Base-by-base conservation (phyloP, 2,888 invertebrate species). In the Euproctis similis region DNA sequence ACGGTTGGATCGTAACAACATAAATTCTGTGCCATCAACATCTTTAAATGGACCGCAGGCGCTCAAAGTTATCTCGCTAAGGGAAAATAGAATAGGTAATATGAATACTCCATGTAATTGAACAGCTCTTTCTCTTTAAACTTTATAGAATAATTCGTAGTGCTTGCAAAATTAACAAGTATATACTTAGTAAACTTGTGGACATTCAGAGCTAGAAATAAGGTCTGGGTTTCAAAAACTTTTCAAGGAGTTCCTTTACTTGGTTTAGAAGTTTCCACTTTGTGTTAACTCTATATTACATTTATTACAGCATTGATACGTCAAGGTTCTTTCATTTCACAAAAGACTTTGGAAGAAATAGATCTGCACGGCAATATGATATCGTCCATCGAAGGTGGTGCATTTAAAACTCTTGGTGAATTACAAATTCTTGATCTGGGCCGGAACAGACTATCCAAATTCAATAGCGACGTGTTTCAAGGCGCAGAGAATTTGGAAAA, bases 391-490 rank as follows among this genome's bases (percentile, higher is more conserved):
- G 93, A 94, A 58, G 92, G 92, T 20, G 89, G 89, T 4, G 89
- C 94, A 0, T 91, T 96, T 49, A 76, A 86, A 29, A 90, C 90
- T 6, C 81, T 95, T 36, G 78, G 85, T 13, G 87, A 87, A 39
- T 84, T 95, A 11, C 87, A 89, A 51, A 85, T 86, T 39, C 86
- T 96, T 16, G 90, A 91, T 62, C 73, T 95, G 26, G 89, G 92
- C 2, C 89, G 91, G 42, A 96, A 96, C 74, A 88, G 92, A 42
- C 86, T 96, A 8, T 87, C 88, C 5, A 90, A 90, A 51, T 88
- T 96, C 57, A 94, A 95, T 68, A 94, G 94, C 64, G 93, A 94
- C 59, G 91, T 93, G 28, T 94, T 95, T 55, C 88, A 89, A 84
- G 90, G 93, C 29, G 88, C 93, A 3, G 88, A 89, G 32, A 90